Percentiles rank a stretch among this genome's conserved stretches.
Conservation (phyloP, 2,797 vertebrate species). For the Fundulus diaphanus region DNA sequence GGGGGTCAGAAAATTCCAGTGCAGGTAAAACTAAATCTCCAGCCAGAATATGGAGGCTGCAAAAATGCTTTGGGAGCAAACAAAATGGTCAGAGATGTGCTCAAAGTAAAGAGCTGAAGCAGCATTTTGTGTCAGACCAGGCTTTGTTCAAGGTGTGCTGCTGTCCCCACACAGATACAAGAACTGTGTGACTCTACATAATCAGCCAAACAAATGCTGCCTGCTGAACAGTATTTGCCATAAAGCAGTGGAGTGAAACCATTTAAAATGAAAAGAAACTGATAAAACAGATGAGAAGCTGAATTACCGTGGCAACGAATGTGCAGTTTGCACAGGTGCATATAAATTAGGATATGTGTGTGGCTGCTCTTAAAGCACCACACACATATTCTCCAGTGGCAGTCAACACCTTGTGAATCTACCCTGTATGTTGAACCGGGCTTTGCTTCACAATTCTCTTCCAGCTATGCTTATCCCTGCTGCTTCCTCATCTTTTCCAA, state of each 20-base stretch:
- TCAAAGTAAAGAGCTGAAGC: slow-evolving; percentile 50
- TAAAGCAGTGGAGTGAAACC: slow-evolving; percentile 59
- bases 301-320: slow-evolving; percentile 42
- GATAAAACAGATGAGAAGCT: slow-evolving; percentile 62
- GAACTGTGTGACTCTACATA: slow-evolving; percentile 42
- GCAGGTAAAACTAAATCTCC: slow-evolving; percentile 21
- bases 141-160: slow-evolving; percentile 51
- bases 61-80: slow-evolving; percentile 42
- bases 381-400: background rate
- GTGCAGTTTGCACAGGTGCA: slow-evolving; percentile 20
- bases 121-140: slow-evolving; percentile 48
- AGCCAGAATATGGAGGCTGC: slow-evolving; percentile 9
- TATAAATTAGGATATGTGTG: background rate
- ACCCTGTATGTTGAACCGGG: background rate
- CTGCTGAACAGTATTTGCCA: slow-evolving; percentile 41
- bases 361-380: background rate
- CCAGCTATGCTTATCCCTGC: too few species aligned
- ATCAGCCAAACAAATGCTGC: slow-evolving; percentile 32
- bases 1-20: slow-evolving; percentile 20
- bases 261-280: slow-evolving; percentile 60
- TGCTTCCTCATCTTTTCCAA: too few species aligned
- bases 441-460: too few species aligned
- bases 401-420: background rate
- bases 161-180: slow-evolving; percentile 20
- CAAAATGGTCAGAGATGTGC: slow-evolving; percentile 47